A percentile compares a stretch with the other conserved stretches of the same genome.
Evolutionary conservation across 1,140 invertebrate species (phyloP).

Genomic region (Achatina immaculata): DNA sequence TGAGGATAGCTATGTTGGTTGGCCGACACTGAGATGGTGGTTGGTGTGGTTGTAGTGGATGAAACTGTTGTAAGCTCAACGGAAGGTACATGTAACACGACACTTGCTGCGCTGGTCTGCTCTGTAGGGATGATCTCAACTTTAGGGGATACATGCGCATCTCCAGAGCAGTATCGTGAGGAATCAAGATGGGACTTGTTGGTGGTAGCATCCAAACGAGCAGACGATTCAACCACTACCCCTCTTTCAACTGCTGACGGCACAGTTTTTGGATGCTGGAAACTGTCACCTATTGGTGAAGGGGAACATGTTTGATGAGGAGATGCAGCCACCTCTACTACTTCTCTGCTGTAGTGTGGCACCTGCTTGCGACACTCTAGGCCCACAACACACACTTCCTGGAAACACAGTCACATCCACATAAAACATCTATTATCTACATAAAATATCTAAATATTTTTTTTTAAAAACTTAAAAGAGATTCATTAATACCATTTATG

Average conservation of each 20-base stretch:
- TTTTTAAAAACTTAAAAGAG: no score
- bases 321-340: background rate
- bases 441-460: no score
- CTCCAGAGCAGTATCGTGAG: no score
- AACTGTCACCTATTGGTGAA: background rate
- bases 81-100: background rate
- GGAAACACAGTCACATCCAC: no score
- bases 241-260: slow-evolving; percentile 19
- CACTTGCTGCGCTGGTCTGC: background rate
- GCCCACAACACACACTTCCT: no score
- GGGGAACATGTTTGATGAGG: background rate
- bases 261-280: background rate
- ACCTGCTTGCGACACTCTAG: no score
- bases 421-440: no score
- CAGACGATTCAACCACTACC: slow-evolving; percentile 7
- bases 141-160: background rate
- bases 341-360: slow-evolving; percentile 27
- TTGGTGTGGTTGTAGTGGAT: background rate
- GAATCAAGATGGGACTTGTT: background rate
- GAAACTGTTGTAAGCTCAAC: background rate
- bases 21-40: background rate
- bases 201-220: background rate
- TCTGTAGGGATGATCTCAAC: background rate
- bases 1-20: background rate
- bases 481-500: no score